These are phyloP conservation scores for Rotaria macrura DNA, from an alignment of 2,888 invertebrate genomes.

Conservation along the genomic window DNA sequence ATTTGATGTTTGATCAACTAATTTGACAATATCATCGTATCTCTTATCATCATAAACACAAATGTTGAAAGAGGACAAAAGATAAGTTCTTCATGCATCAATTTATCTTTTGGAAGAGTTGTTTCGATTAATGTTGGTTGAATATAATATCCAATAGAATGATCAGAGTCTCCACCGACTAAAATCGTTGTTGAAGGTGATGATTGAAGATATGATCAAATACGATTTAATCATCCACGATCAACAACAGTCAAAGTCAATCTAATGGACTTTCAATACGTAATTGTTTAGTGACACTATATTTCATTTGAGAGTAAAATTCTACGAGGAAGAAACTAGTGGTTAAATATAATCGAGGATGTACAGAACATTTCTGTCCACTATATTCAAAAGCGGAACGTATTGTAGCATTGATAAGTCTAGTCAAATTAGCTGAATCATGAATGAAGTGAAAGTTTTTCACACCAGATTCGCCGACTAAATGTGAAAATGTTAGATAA, in stretches of 20 bases:
- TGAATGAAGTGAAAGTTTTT: slow-evolving; percentile 98
- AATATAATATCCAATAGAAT: slow-evolving; percentile 72
- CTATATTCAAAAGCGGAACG: slow-evolving; percentile 81
- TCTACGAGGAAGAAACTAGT: slow-evolving; percentile 64
- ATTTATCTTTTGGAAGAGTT: slow-evolving; percentile 66
- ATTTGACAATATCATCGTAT: slow-evolving; percentile 62
- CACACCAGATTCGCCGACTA: slow-evolving; percentile 89
- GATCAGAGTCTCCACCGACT: slow-evolving; percentile 76
- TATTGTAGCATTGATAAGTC: slow-evolving; percentile 72
- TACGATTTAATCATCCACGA: slow-evolving; percentile 72
- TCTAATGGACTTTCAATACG: slow-evolving; percentile 49
- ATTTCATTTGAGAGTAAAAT: slow-evolving; percentile 59
- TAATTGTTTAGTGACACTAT: slow-evolving; percentile 12
- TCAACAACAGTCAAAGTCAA: slow-evolving; percentile 96
- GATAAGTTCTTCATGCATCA: slow-evolving; percentile 68
- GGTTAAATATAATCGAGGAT: slow-evolving; percentile 89
- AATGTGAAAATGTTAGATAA: slow-evolving; percentile 78
- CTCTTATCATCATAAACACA: slow-evolving; percentile 67
- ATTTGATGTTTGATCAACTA: slow-evolving; percentile 69
- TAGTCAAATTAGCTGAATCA: slow-evolving; percentile 69
- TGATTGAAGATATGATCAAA: slow-evolving; percentile 71
- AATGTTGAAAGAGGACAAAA: slow-evolving; percentile 85
- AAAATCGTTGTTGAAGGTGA: slow-evolving; percentile 63
- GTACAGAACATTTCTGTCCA: slow-evolving; percentile 97
- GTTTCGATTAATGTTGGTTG: slow-evolving; percentile 82